Evolutionary conservation across 2,888 invertebrate species (phyloP).

Genomic region (Ceraclea dissimilis): DNA sequence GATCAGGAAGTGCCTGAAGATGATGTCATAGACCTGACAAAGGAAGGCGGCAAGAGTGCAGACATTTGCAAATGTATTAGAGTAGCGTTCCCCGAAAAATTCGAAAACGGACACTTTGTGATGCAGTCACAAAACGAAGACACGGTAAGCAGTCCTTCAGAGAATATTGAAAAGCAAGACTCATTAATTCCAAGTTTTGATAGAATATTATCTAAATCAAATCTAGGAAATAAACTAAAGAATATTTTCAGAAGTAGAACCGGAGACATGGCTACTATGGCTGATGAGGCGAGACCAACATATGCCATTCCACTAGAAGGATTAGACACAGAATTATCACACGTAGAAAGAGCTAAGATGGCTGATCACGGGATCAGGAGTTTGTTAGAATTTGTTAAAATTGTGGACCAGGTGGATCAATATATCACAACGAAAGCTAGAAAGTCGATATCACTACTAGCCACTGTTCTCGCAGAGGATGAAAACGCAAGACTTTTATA

Average conservation of each 20-base stretch:
- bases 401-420: slow-evolving; percentile 21
- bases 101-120: slow-evolving; percentile 1
- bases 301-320: slow-evolving; percentile 9
- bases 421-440: slow-evolving; percentile 20
- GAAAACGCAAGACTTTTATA: slow-evolving; percentile 5
- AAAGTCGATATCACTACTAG: slow-evolving; percentile 15
- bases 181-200: background rate
- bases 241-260: background rate
- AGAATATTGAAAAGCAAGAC: background rate
- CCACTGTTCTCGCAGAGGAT: slow-evolving; percentile 12
- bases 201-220: background rate
- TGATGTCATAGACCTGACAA: slow-evolving; percentile 6
- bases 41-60: slow-evolving; percentile 14
- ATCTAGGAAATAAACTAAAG: background rate
- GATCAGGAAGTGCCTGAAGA: background rate
- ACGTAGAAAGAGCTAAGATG: slow-evolving; percentile 6
- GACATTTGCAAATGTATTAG: slow-evolving; percentile 22
- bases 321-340: background rate
- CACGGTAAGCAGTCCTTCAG: background rate
- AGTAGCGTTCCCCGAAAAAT: slow-evolving; percentile 15
- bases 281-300: slow-evolving; percentile 7
- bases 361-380: slow-evolving; percentile 19
- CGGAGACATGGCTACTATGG: slow-evolving; percentile 8
- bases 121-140: background rate
- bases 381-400: slow-evolving; percentile 19